A percentile compares a stretch with the other conserved stretches of the same genome.
phyloP scores from a whole-genome alignment of 2,113 vertebrate genomes.

The Heliornis fulica region DNA sequence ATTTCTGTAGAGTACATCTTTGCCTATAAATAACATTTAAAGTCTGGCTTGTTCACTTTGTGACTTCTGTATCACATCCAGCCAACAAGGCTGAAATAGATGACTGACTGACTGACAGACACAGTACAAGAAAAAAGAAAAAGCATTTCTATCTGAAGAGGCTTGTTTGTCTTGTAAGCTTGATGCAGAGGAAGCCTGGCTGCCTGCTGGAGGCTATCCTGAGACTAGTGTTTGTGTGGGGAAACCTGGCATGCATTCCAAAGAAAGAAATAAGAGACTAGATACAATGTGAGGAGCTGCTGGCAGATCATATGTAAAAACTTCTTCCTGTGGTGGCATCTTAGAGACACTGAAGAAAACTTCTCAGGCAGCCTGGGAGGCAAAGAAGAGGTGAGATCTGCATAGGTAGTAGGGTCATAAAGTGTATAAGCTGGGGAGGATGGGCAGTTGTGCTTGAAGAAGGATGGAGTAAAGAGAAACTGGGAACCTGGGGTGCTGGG shows the following conservation, averaged over 20 bases:
- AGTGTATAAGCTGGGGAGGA: not conserved
- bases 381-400: not conserved
- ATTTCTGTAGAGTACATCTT: not conserved
- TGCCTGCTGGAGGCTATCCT: not conserved
- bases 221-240: not conserved
- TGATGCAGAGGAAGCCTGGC: not conserved
- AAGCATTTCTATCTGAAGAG: not conserved
- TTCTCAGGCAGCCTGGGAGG: not conserved
- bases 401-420: accelerated
- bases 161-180: not conserved
- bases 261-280: not conserved
- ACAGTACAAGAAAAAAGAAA: not conserved
- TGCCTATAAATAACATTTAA: not conserved
- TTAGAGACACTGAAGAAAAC: not conserved
- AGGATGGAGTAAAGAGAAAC: not conserved
- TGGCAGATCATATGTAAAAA: not conserved
- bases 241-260: not conserved
- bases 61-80: not conserved
- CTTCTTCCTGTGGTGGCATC: not conserved
- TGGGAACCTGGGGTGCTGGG: not conserved
- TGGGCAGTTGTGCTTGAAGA: not conserved
- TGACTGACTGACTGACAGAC: accelerated
- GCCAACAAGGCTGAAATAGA: not conserved
- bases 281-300: not conserved
- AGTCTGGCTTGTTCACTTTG: not conserved